Evolutionary conservation across 1,140 invertebrate species (phyloP), one percentile per base, ranked within the genome.

Genomic region (Phocides pigmalion): DNA sequence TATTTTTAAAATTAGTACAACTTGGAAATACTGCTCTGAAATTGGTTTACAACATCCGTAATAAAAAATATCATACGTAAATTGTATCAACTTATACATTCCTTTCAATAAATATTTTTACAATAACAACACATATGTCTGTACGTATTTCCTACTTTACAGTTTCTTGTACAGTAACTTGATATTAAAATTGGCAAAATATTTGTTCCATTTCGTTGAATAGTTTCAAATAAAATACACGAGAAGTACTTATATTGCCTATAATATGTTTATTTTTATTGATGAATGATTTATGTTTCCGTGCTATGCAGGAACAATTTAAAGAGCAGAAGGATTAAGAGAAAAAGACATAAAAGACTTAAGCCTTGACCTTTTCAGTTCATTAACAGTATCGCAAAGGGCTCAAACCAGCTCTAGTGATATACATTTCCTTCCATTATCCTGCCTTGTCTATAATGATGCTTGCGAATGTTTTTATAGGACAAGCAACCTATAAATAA

Each of bases 331-430:
- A 65, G 25, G 25, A 39, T 16, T 44, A 22, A 35, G n/a, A 41
- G 50, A 62, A 66, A 66, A 62, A 46, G 37, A 53, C 15, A 28
- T 62, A 39, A 19, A 37, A 28, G 51, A 19, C 14, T 22, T 25
- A 14, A 66, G 22, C 64, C 64, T 67, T 67, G 50, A 28, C 65
- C 65, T 67, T 67, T 67, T 16, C 32, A 62, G 65, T 62, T 67
- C 65, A 67, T 62, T 67, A 67, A 53, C 65, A 62, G 58, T 56
- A 46, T 56, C 46, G 53, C 46, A 54, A 49, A 66, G 58, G 46
- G 42, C 58, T 58, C 12, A 50, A 28, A 62, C 56, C 50, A 47
- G 61, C 39, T 22, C 58, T 15, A 39, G n/a, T 17, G 8, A n/a
- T 4, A 14, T 39, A 4, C 19, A 49, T 35, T 67, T 62, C 65